Conservation (phyloP, 2,113 vertebrate species). For the Scomber colias region DNA sequence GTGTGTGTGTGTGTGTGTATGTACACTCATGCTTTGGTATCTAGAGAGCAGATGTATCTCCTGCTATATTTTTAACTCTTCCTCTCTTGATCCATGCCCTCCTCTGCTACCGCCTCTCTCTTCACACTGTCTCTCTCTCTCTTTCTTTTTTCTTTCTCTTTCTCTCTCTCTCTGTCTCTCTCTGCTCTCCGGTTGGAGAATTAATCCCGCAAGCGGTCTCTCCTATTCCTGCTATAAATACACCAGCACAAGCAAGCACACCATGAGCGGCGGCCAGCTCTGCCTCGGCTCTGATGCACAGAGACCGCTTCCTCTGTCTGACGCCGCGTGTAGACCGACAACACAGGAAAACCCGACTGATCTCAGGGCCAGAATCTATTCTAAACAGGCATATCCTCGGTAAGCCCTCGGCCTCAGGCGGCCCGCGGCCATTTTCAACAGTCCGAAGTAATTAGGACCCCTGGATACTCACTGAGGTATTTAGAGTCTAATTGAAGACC, state of each 20-base stretch:
- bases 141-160: too few relatives aligned
- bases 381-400: constrained; percentile 62
- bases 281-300: constrained; percentile 36
- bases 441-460: constrained; percentile 78
- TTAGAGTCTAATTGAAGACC: constrained; percentile 77
- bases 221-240: constrained; percentile 69
- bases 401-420: constrained; percentile 47
- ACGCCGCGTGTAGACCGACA: constrained; percentile 31
- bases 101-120: constrained; percentile 40
- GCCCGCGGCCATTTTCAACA: constrained; percentile 63
- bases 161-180: background rate
- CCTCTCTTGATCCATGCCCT: constrained; percentile 41
- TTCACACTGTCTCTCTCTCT: background rate
- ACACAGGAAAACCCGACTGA: constrained; percentile 55
- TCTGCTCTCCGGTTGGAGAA: constrained; percentile 39
- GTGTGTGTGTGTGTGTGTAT: constrained; percentile 1
- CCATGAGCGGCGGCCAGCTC: constrained; percentile 31
- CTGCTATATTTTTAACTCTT: constrained; percentile 52
- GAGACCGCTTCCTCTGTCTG: constrained; percentile 55
- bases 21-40: background rate
- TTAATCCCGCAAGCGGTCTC: constrained; percentile 61
- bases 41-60: constrained; percentile 33
- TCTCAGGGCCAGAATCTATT: constrained; percentile 60
- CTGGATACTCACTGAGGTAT: constrained; percentile 72
- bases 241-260: constrained; percentile 14